Evolutionary conservation across 2,113 vertebrate species (phyloP), one percentile per base, ranked within the genome.

Genomic region (Sinocyclocheilus anophthalmus): DNA sequence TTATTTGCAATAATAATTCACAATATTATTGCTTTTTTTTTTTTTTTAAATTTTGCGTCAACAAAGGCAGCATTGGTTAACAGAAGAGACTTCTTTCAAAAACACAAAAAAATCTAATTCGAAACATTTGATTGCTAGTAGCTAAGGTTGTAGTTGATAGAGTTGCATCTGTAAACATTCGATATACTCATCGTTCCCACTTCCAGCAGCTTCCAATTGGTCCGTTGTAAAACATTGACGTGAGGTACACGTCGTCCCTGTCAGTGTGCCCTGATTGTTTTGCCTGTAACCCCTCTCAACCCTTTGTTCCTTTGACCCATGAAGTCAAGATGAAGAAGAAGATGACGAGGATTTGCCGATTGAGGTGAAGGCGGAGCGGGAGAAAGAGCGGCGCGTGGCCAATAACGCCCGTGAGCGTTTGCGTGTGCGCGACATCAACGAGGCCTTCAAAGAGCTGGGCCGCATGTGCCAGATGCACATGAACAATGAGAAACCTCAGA

Each of bases 281-380:
- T 86, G 67, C 45, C 80, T 87, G 55, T 87, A 85, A 89, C 69
- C 50, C 84, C 80, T 83, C 76, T 42, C 81, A 39, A 69, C 77
- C 59, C 57, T 85, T 24, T 88, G 78, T 87, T 42, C 83, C 85
- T 86, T 50, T 63, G 18, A 59, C 57, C 37, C 69, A 30, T 86
- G 88, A 87, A 87, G 93, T 94, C 91, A 88, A 94, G 92, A 97
- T 95, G 96, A 96, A 93, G 97, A 96, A 53, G 50, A 13, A 88
- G 94, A 96, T 91, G 95, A 87, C 85, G 97, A 98, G 95, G 97
- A 99, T 7, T 91, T 99, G 93, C 97, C 97, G 83, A 96, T 97
- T 67, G 98, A 99, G 96, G 42, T 45, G 42, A 45, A 45, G 42
- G 42, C 42, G 42, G 42, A 45, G 42, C 42, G 42, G 42, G 42